These are phyloP conservation scores for Exaiptasia diaphana DNA, from an alignment of 64 coral and sea anemone genomes.

Conservation along the genomic window DNA sequence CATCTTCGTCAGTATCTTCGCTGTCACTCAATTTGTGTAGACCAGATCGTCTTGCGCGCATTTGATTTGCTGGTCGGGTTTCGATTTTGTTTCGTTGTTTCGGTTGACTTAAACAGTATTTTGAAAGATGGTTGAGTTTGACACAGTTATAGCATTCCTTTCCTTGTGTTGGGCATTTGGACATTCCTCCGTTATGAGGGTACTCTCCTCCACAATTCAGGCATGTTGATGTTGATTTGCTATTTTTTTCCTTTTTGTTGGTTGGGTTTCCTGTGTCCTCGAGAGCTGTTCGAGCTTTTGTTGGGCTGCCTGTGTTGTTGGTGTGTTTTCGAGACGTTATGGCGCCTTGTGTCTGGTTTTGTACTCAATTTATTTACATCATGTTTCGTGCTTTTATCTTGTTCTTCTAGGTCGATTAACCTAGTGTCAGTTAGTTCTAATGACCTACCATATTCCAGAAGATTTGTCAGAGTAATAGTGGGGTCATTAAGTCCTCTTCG, in stretches of 20 bases:
- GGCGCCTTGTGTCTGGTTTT: background rate
- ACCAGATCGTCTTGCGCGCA: no score
- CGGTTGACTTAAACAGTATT: no score
- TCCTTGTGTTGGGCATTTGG: slow-evolving; percentile 26
- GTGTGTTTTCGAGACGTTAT: no score
- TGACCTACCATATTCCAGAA: slow-evolving; percentile 38
- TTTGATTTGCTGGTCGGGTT: background rate
- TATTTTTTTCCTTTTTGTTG: background rate
- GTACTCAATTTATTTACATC: background rate
- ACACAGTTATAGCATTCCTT: slow-evolving; percentile 22
- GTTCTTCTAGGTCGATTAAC: slow-evolving; percentile 12
- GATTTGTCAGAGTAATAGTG: background rate
- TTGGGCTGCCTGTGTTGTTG: no score
- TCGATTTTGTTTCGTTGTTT: no score
- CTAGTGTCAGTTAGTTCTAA: slow-evolving; percentile 25
- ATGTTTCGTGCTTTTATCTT: no score
- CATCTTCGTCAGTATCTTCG: slow-evolving; percentile 14
- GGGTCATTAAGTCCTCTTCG: slow-evolving; percentile 49
- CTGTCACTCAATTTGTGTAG: no score
- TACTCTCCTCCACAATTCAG: slow-evolving; percentile 39
- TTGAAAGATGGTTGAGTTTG: slow-evolving; percentile 25
- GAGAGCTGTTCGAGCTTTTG: no score
- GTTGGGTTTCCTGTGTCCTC: background rate
- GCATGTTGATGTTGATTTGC: background rate
- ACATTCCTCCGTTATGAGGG: slow-evolving; percentile 28